Conservation (phyloP, 2,888 invertebrate species). For the Brenthis daphne region DNA sequence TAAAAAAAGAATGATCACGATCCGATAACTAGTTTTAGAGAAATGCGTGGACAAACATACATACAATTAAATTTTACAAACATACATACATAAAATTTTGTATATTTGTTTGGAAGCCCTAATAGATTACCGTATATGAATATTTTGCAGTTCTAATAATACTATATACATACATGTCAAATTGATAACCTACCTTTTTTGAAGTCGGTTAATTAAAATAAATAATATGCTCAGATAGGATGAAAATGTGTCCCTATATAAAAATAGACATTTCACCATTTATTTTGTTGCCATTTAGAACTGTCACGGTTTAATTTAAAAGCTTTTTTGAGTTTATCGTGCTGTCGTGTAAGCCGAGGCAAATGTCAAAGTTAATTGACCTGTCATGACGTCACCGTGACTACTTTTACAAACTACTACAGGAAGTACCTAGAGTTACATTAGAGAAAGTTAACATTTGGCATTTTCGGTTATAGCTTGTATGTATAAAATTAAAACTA, state of each 20-base stretch:
- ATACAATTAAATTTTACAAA: too few relatives aligned
- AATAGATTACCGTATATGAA: too few relatives aligned
- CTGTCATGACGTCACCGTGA: not conserved
- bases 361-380: slow-evolving; percentile 28
- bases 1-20: too few relatives aligned
- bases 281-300: slow-evolving; percentile 5
- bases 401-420: not conserved
- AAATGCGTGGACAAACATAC: too few relatives aligned
- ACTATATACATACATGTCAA: too few relatives aligned
- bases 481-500: not conserved
- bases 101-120: too few relatives aligned
- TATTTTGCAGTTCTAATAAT: too few relatives aligned
- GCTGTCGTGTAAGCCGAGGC: slow-evolving; percentile 12
- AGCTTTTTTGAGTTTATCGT: slow-evolving; percentile 11
- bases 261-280: not conserved
- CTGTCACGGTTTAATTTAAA: not conserved
- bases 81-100: too few relatives aligned
- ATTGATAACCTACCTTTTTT: too few relatives aligned
- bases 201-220: too few relatives aligned
- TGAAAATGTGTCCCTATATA: not conserved
- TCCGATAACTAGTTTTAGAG: too few relatives aligned
- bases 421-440: not conserved
- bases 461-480: not conserved
- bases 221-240: too few relatives aligned
- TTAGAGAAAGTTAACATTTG: not conserved